These are phyloP conservation scores for Trachops cirrhosus DNA, from an alignment of 2,797 vertebrate species.

Conservation along the genomic window DNA sequence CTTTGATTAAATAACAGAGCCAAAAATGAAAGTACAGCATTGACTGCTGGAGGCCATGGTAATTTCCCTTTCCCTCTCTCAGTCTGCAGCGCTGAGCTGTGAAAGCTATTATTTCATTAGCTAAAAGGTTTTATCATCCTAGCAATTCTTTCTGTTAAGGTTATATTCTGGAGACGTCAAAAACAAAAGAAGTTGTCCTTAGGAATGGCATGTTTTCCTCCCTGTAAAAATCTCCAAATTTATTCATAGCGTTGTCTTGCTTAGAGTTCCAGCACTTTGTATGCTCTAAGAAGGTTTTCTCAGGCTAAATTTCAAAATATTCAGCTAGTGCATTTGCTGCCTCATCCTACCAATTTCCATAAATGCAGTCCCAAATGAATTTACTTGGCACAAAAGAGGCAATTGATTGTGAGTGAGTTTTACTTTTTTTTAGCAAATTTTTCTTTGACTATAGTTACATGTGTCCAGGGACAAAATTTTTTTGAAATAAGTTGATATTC, in stretches of 20 bases:
- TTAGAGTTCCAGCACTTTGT: background rate
- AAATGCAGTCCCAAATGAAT: background rate
- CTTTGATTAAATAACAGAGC: slow-evolving; percentile 56
- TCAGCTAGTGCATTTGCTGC: background rate
- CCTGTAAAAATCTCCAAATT: background rate
- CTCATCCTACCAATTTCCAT: background rate
- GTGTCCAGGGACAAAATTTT: slow-evolving; percentile 18
- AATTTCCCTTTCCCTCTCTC: background rate
- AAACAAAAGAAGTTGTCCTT: slow-evolving; percentile 21
- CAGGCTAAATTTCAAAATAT: slow-evolving; percentile 24
- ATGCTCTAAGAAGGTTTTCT: slow-evolving; percentile 13
- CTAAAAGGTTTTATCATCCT: background rate
- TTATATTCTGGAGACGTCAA: background rate
- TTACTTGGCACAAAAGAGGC: background rate
- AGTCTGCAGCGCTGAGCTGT: background rate
- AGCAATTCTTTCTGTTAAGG: background rate
- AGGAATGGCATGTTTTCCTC: background rate
- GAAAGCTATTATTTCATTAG: background rate
- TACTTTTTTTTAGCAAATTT: background rate
- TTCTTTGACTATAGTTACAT: slow-evolving; percentile 30
- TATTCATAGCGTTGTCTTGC: background rate
- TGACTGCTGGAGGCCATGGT: slow-evolving; percentile 3
- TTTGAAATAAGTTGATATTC: background rate
- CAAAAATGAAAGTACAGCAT: slow-evolving; percentile 43
- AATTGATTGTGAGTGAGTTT: slow-evolving; percentile 42